Base-by-base conservation (phyloP, 2,113 vertebrate genomes). In the Pangasianodon gigas region DNA sequence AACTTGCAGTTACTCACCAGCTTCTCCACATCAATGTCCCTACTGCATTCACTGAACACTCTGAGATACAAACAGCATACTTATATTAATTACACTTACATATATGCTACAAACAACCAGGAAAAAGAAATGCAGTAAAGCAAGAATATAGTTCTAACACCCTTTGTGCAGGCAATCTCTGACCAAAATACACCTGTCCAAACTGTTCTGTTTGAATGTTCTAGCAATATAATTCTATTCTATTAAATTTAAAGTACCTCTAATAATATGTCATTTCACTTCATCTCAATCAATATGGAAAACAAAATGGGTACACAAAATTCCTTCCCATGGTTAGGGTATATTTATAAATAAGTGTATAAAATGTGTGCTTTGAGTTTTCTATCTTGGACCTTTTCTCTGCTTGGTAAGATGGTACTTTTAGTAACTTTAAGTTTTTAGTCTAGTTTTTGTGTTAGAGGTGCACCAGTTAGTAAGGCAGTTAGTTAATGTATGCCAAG, bases 1-100 rank as follows among this genome's bases (percentile, higher is more conserved):
- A 92, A 94, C 88, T 54, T 52, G 44, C 96, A 96, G 91, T 91
- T 95, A 46, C 26, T 91, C 89, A 92, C 88, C 46, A 87, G 91
- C 0, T 19, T 1, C 0, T 2, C 44, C 26, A 96, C 79, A 86
- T 95, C 9, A 21, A 95, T 77, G 0, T 1, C 10, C 6, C 37
- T 0, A 3, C 82, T 87, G 90, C 96, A 96, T 2, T 84, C 65
- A 7, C 32, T 87, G 91, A 96, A 96, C 1, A 93, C 89, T 14
- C 95, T 96, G 71, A 32, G 80, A 79, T 88, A 77, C 41, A 46
- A 54, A 91, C 24, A 92, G 13, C 48, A 88, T 46, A 65, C 6
- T 29, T 54, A 41, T 10, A 62, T 58, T 41, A 69, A 69, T 54
- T 24, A 86, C n/a, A 46, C 37, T 1, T 44, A 62, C 29, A 56